Evolutionary conservation across 1,140 invertebrate genomes (phyloP).

Genomic region (Brachionus paranguensis): DNA sequence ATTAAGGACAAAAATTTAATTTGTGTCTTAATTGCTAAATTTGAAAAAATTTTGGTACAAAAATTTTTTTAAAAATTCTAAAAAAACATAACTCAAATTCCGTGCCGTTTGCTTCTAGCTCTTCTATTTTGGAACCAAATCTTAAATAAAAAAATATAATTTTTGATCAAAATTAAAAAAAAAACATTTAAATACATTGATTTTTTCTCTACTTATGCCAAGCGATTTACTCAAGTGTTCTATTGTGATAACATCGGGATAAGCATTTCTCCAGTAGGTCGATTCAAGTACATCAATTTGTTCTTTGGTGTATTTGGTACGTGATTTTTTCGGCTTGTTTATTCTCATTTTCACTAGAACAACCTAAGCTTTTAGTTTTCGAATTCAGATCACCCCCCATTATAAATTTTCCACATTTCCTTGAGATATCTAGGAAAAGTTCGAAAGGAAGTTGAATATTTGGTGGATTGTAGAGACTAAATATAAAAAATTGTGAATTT

Average conservation of each 20-base stretch:
- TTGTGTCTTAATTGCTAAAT: background rate
- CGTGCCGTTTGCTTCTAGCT: conserved; percentile 29
- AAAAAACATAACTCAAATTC: background rate
- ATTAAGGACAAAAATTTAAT: background rate
- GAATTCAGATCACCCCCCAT: no score
- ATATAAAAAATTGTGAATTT: no score
- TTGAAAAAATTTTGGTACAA: background rate
- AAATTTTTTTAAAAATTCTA: background rate
- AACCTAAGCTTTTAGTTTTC: no score
- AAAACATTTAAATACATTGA: background rate
- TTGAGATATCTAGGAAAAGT: no score
- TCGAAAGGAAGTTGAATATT: no score
- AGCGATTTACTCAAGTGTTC: conserved; percentile 19
- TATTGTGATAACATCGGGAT: conserved; percentile 26
- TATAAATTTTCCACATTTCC: no score
- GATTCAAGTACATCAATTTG: conserved; percentile 30
- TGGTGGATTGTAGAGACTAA: no score
- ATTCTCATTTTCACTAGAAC: no score
- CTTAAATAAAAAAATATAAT: background rate
- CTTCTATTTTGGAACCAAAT: conserved; percentile 37
- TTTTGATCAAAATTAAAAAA: background rate
- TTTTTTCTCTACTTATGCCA: conserved; percentile 25
- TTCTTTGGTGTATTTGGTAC: conserved; percentile 37
- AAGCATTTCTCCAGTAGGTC: conserved; percentile 37
- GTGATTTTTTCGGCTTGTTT: conserved; percentile 24